phyloP scores from a whole-genome alignment of 1,140 invertebrate genomes.

The Zophobas morio region DNA sequence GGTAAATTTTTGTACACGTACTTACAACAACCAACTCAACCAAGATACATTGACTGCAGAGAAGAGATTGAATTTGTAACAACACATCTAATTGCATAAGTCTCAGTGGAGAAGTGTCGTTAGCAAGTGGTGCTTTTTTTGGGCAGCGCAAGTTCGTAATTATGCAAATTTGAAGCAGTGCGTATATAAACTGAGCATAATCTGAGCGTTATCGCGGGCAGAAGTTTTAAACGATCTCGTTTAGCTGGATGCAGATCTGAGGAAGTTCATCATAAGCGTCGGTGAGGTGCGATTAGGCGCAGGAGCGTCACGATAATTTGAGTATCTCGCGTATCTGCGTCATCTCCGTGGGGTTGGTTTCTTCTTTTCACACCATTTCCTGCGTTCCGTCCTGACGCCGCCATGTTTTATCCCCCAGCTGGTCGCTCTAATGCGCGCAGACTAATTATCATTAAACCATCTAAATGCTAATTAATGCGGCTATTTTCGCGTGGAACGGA shows the following conservation, averaged over 20 bases:
- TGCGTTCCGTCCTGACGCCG: slow-evolving; percentile 47
- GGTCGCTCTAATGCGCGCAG: slow-evolving; percentile 61
- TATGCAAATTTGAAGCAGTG: slow-evolving; percentile 47
- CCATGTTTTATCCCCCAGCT: slow-evolving; percentile 65
- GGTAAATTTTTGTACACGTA: too few species aligned
- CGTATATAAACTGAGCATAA: slow-evolving; percentile 55
- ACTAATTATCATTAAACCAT: slow-evolving; percentile 72
- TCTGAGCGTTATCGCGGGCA: slow-evolving; percentile 51
- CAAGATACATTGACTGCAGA: too few species aligned
- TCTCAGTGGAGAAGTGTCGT: slow-evolving; percentile 4
- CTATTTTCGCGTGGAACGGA: slow-evolving; percentile 69
- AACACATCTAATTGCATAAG: background rate
- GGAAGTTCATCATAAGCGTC: slow-evolving; percentile 61
- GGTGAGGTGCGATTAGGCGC: slow-evolving; percentile 52
- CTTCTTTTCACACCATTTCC: slow-evolving; percentile 66
- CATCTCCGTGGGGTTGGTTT: slow-evolving; percentile 47
- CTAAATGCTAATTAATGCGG: slow-evolving; percentile 73
- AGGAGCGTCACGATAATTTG: slow-evolving; percentile 58
- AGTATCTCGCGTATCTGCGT: slow-evolving; percentile 54
- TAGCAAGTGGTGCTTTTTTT: slow-evolving; percentile 25
- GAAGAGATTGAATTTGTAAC: background rate
- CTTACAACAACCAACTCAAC: too few species aligned
- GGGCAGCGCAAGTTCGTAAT: slow-evolving; percentile 30
- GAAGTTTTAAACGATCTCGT: slow-evolving; percentile 60
- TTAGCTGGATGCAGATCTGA: slow-evolving; percentile 53